Evolutionary conservation across 2,888 invertebrate species (phyloP).

Genomic region (Myathropa florea): DNA sequence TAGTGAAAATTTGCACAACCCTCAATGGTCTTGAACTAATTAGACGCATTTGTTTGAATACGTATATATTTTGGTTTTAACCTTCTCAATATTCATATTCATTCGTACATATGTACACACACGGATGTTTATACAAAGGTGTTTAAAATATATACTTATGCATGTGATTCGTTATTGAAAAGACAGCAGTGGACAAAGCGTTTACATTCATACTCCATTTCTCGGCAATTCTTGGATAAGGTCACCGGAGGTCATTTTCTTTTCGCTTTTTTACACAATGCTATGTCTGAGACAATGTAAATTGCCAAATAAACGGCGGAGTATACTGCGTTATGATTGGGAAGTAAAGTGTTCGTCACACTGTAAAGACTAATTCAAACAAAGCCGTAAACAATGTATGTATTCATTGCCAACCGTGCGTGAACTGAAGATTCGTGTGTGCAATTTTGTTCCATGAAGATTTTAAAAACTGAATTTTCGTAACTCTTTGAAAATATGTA

Average conservation of each 20-base stretch:
- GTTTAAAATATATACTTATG: neutral
- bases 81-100: neutral
- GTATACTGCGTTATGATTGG: neutral
- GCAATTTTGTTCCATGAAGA: neutral
- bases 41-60: neutral
- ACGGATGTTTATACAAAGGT: neutral
- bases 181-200: neutral
- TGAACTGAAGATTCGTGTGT: neutral
- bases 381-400: neutral
- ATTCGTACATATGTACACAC: neutral
- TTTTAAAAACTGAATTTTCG: neutral
- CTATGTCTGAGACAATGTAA: neutral
- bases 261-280: constrained; percentile 23
- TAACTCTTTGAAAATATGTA: neutral
- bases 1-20: constrained; percentile 45
- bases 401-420: neutral
- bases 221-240: constrained; percentile 36
- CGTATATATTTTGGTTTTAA: constrained; percentile 2
- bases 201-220: constrained; percentile 2
- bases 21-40: constrained; percentile 60
- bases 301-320: neutral
- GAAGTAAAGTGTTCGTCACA: neutral
- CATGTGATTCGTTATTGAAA: neutral
- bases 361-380: neutral
- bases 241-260: constrained; percentile 40